Base-by-base conservation (phyloP, 2,888 invertebrate genomes). In the Ectropis crepuscularia region DNA sequence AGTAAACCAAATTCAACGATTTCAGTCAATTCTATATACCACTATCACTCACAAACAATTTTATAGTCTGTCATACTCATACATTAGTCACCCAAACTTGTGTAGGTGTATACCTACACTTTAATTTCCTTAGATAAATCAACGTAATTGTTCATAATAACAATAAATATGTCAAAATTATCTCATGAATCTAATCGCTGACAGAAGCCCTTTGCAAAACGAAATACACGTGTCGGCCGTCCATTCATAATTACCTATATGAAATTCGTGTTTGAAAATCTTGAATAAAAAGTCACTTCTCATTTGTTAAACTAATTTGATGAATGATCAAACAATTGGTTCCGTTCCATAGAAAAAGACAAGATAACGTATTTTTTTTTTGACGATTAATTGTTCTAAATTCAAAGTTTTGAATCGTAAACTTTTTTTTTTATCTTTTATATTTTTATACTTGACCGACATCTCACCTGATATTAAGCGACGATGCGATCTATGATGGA, bases 121-220 rank as follows among this genome's bases (percentile, higher is more conserved):
- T 57, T 57, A 63, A 57, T 62, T 61, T 57, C 42, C 28, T 10
- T 5, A 6, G 39, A 59, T 55, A 59, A 54, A 41, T 63, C 54
- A 63, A 55, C 54, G 55, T 63, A 59, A 63, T 59, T 63, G 54
- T 50, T 59, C 41, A 55, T 28, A 63, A 59, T 42, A 59, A 50
- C 59, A 55, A 59, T 63, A 63, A 59, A 63, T 39, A 54, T 46
- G 63, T 55, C 50, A n/a, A 12, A 46, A 45, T 7, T 12, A 28
- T 45, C 41, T 37, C 45, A 49, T 28, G 38, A 50, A 63, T 47
- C 8, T 38, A 50, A 9, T 8, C 16, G 54, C 10, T 8, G 59
- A 63, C 58, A 55, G 63, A 54, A 59, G 46, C 59, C 54, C 59
- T 63, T 63, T 63, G 59, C 51, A 51, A 46, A 46, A 59, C 38